A percentile compares a stretch with the other conserved stretches of the same genome.
Evolutionary conservation across 2,888 invertebrate genomes (phyloP).

Genomic region (Tetheella fluctuosa): DNA sequence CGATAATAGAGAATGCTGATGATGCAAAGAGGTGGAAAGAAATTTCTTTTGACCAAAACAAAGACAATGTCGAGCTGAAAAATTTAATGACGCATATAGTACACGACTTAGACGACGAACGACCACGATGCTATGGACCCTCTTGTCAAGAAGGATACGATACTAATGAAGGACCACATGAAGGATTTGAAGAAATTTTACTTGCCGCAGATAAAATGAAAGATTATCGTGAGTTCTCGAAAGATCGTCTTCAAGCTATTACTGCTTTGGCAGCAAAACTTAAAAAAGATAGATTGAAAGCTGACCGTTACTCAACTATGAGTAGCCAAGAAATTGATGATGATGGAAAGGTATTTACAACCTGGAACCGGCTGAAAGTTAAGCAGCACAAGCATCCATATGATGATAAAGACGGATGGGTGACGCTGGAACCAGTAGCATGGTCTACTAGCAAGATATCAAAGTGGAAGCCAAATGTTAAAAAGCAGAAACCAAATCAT

Average conservation of each 20-base stretch:
- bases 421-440: constrained; percentile 89
- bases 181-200: constrained; percentile 84
- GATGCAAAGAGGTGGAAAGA: constrained; percentile 52
- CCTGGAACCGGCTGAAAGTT: constrained; percentile 82
- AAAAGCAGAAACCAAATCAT: constrained; percentile 77
- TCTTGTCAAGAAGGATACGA: constrained; percentile 72
- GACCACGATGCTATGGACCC: constrained; percentile 75
- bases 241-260: constrained; percentile 74
- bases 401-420: constrained; percentile 90
- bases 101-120: constrained; percentile 63
- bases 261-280: constrained; percentile 75
- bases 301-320: constrained; percentile 45
- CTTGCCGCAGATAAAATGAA: constrained; percentile 85
- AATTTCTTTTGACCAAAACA: constrained; percentile 40
- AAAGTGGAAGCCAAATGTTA: constrained; percentile 89
- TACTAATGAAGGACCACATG: constrained; percentile 72
- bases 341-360: constrained; percentile 67
- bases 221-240: constrained; percentile 67
- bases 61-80: constrained; percentile 62
- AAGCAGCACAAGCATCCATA: constrained; percentile 85
- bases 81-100: constrained; percentile 75
- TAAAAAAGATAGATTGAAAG: constrained; percentile 72
- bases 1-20: constrained; percentile 80
- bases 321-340: constrained; percentile 45
- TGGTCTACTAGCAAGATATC: constrained; percentile 92